Conservation (phyloP, 2,888 invertebrate species). For the Autographa gamma region DNA sequence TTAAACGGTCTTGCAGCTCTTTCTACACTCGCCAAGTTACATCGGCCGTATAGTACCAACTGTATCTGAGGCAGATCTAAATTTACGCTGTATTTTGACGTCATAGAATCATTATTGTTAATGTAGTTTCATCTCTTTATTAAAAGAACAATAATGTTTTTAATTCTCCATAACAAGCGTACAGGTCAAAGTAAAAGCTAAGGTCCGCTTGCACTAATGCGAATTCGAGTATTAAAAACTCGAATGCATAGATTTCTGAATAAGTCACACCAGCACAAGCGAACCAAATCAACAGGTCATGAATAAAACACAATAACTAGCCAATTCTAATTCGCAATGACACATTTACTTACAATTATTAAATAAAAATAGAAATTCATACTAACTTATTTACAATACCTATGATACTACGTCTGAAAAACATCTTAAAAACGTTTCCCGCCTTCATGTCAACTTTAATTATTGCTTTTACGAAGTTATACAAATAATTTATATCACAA, state of each 20-base stretch:
- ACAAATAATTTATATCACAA: slow-evolving; percentile 66
- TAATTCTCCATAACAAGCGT: background rate
- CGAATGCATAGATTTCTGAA: slow-evolving; percentile 12
- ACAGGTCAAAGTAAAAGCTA: slow-evolving; percentile 7
- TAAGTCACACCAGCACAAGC: slow-evolving; percentile 40
- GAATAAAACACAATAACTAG: slow-evolving; percentile 72
- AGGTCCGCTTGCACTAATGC: background rate
- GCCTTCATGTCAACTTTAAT: slow-evolving; percentile 66
- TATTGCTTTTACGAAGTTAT: slow-evolving; percentile 65
- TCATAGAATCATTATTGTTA: background rate
- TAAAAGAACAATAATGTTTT: background rate
- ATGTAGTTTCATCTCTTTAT: background rate
- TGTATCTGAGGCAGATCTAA: slow-evolving; percentile 36
- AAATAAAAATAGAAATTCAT: slow-evolving; percentile 76
- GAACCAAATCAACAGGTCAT: slow-evolving; percentile 56
- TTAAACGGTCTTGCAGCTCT: too few species aligned
- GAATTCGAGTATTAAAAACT: background rate
- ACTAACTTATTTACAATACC: slow-evolving; percentile 80
- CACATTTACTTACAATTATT: slow-evolving; percentile 56
- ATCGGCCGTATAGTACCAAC: slow-evolving; percentile 6
- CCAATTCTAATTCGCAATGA: slow-evolving; percentile 71
- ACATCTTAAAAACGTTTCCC: slow-evolving; percentile 65
- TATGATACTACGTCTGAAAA: slow-evolving; percentile 69
- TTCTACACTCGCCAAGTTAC: too few species aligned
- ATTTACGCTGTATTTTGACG: background rate